phyloP scores from a whole-genome alignment of 2,113 vertebrate genomes.

The Calonectris borealis region DNA sequence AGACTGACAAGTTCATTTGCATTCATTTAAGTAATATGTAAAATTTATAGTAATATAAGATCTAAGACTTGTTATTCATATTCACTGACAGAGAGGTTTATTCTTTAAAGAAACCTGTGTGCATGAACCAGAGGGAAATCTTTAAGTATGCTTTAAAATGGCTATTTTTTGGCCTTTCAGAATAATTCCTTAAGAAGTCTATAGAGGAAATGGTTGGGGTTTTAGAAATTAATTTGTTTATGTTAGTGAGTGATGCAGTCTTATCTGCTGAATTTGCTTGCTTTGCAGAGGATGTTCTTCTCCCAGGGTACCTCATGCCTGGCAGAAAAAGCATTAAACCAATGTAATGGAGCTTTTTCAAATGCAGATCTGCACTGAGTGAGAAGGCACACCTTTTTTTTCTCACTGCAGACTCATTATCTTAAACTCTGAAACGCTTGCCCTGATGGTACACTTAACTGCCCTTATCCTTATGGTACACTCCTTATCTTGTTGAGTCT shows the following conservation, averaged over 20 bases:
- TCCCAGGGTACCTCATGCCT: background rate
- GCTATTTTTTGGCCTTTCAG: background rate
- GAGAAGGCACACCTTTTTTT: background rate
- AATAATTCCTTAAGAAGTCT: background rate
- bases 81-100: background rate
- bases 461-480: background rate
- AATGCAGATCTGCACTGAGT: background rate
- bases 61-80: background rate
- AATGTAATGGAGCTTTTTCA: background rate
- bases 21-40: background rate
- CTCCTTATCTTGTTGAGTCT: background rate
- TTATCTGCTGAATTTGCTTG: background rate
- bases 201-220: background rate
- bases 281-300: background rate
- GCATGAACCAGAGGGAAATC: background rate
- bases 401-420: background rate
- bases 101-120: background rate
- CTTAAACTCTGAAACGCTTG: background rate
- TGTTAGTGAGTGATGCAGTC: background rate
- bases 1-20: background rate
- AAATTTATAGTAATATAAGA: background rate
- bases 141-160: background rate
- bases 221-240: background rate
- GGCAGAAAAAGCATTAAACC: background rate
- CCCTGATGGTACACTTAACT: background rate